These are phyloP conservation scores for Clarias pachynema DNA, from an alignment of 2,797 vertebrate species.

Conservation along the genomic window DNA sequence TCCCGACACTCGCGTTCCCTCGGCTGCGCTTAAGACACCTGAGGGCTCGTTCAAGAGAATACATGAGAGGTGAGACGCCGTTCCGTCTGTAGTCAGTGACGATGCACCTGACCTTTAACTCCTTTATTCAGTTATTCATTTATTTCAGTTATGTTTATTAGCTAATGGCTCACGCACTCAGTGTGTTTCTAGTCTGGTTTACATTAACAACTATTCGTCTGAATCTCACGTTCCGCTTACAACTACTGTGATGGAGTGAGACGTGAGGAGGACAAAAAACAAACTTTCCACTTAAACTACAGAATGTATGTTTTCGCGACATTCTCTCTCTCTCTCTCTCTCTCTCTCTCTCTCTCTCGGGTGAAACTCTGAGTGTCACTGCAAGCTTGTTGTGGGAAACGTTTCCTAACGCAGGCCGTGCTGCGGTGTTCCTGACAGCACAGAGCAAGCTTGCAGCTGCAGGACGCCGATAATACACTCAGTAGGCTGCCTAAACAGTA, in stretches of 20 bases:
- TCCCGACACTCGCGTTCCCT: constrained; percentile 84
- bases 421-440: background rate
- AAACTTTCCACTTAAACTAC: background rate
- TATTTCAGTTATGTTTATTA: background rate
- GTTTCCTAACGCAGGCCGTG: background rate
- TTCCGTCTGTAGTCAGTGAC: background rate
- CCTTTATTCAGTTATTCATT: background rate
- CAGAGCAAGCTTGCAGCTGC: background rate
- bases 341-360: background rate
- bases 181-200: background rate
- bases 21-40: constrained; percentile 83
- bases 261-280: background rate
- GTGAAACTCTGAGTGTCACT: background rate
- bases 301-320: background rate
- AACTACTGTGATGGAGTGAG: background rate
- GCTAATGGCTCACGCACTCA: background rate
- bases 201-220: too few species aligned
- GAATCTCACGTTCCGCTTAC: background rate
- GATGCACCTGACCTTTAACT: background rate
- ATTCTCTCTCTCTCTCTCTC: too few species aligned
- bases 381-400: background rate
- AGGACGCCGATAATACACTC: background rate
- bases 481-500: background rate
- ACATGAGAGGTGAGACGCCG: constrained; percentile 83
- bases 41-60: constrained; percentile 77